phyloP scores from a whole-genome alignment of 2,888 invertebrate genomes.

The Tanypteryx hageni region DNA sequence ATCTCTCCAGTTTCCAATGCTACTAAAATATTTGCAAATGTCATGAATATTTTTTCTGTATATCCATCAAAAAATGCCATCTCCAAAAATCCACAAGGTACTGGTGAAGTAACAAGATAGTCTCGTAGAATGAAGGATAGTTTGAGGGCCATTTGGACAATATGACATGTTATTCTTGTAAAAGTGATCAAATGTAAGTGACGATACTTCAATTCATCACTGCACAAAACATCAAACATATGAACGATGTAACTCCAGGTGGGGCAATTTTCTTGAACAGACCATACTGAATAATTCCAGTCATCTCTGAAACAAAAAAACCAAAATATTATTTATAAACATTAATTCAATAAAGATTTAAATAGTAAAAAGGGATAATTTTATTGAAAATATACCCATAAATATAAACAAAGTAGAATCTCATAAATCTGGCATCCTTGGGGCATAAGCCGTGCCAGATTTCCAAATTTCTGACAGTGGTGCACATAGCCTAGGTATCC shows the following conservation, averaged over 20 bases:
- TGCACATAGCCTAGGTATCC: no score
- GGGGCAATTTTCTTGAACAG: neutral
- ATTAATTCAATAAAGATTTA: neutral
- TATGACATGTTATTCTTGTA: neutral
- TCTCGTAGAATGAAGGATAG: neutral
- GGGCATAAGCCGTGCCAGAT: no score
- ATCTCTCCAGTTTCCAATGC: neutral
- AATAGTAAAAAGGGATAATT: neutral
- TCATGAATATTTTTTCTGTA: neutral
- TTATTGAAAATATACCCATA: neutral
- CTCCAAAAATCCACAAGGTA: neutral
- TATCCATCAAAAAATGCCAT: conserved; percentile 35
- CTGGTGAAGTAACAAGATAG: neutral
- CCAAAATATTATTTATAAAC: neutral
- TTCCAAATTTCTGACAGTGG: no score
- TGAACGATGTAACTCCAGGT: conserved; percentile 4
- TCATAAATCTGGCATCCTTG: no score
- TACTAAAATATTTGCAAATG: conserved; percentile 34
- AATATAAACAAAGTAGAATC: no score
- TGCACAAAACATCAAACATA: neutral
- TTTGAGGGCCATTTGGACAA: conserved; percentile 4
- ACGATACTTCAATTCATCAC: conserved; percentile 5
- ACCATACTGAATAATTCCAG: neutral
- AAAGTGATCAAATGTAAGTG: neutral
- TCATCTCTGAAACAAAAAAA: neutral